Evolutionary conservation across 2,797 vertebrate genomes (phyloP).

Genomic region (Poecilia gillii): DNA sequence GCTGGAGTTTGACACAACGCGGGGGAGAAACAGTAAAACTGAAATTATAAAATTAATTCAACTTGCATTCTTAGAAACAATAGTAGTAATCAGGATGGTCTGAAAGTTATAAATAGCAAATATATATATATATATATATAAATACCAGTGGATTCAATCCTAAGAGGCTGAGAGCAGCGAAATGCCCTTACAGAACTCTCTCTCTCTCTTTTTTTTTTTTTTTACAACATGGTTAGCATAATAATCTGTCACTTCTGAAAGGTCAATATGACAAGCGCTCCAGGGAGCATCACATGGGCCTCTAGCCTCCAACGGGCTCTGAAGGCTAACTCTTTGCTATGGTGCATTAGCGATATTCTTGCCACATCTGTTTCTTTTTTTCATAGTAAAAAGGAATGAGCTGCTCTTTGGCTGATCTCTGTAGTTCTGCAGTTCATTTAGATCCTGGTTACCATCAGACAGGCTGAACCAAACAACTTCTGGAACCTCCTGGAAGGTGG

Average conservation of each 20-base stretch:
- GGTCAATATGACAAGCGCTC: slow-evolving; percentile 37
- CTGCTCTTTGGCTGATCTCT: slow-evolving; percentile 41
- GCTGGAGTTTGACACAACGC: slow-evolving; percentile 60
- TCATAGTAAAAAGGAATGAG: slow-evolving; percentile 29
- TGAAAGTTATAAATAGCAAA: slow-evolving; percentile 41
- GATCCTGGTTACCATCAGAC: not conserved
- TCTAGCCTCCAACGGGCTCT: slow-evolving; percentile 2
- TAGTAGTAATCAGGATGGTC: slow-evolving; percentile 53
- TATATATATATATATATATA: slow-evolving; percentile 2
- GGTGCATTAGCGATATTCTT: slow-evolving; percentile 22
- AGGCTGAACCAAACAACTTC: not conserved
- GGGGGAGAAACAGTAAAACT: slow-evolving; percentile 57
- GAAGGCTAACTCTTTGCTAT: not conserved
- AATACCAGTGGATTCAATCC: slow-evolving; percentile 22
- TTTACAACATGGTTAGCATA: slow-evolving; percentile 33
- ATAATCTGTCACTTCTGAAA: slow-evolving; percentile 44
- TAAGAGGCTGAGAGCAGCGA: slow-evolving; percentile 15
- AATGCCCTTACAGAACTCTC: slow-evolving; percentile 21
- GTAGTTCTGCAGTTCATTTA: slow-evolving; percentile 20
- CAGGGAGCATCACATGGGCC: slow-evolving; percentile 22
- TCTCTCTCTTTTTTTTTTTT: not conserved
- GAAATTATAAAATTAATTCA: slow-evolving; percentile 61
- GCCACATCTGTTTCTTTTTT: slow-evolving; percentile 36
- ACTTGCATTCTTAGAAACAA: slow-evolving; percentile 54
- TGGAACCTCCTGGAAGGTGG: not conserved